These are phyloP conservation scores for Hesperia comma DNA, from an alignment of 2,888 invertebrate species.

Conservation along the genomic window DNA sequence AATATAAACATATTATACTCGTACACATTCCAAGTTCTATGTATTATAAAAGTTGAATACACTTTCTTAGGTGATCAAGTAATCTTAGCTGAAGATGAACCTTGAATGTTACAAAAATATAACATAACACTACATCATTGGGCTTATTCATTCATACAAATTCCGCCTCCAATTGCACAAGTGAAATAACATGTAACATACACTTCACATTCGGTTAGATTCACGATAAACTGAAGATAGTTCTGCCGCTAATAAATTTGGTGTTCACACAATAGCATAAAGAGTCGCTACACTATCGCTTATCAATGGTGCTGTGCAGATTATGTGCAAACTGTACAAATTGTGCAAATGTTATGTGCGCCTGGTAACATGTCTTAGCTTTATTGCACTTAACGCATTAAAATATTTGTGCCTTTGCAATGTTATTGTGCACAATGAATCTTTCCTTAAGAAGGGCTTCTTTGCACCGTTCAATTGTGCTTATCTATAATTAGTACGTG, in stretches of 20 bases:
- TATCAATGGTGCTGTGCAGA: background rate
- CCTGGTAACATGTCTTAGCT: background rate
- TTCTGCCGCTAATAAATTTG: background rate
- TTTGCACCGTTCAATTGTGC: background rate
- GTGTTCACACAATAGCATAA: background rate
- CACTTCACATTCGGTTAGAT: constrained; percentile 4
- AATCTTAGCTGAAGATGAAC: too few species aligned
- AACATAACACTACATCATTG: constrained; percentile 21
- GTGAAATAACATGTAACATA: constrained; percentile 16
- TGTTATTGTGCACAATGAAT: background rate
- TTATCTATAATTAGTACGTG: background rate
- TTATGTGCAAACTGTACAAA: too few species aligned
- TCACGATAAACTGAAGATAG: background rate
- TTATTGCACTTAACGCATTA: background rate
- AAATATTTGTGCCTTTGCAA: background rate
- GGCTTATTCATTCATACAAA: constrained; percentile 33
- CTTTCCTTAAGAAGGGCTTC: background rate
- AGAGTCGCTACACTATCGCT: background rate
- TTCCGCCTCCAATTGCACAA: constrained; percentile 15
- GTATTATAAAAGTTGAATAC: too few species aligned
- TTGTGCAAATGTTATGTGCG: background rate
- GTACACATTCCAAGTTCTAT: background rate
- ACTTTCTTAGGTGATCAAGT: too few species aligned
- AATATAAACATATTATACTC: constrained; percentile 3
- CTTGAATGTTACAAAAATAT: background rate